Conservation (phyloP, 2,797 vertebrate species). For the Enteromius treurensis region DNA sequence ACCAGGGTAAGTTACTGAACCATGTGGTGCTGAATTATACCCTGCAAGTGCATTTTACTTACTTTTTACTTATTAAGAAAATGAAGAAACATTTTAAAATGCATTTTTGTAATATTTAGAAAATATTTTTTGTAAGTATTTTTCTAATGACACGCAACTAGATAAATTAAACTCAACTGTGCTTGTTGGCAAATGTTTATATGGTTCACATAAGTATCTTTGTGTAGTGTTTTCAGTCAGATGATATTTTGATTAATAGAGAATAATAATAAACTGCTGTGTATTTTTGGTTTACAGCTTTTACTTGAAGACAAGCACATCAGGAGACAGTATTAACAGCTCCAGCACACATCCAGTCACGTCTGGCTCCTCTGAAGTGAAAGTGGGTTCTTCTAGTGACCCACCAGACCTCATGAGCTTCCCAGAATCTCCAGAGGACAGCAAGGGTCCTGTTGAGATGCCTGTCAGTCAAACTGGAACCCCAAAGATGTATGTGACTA, state of each 20-base stretch:
- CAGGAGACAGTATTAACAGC: slow-evolving; percentile 94
- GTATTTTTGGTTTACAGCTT: slow-evolving; percentile 76
- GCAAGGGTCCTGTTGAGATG: slow-evolving; percentile 68
- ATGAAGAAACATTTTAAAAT: not conserved
- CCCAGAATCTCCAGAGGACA: slow-evolving; percentile 71
- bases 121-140: not conserved
- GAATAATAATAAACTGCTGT: not conserved
- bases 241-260: slow-evolving; percentile 1
- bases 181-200: not conserved
- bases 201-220: not conserved
- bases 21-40: not conserved
- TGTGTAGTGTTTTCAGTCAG: not conserved
- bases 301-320: slow-evolving; percentile 91
- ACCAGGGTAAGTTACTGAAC: slow-evolving; percentile 77
- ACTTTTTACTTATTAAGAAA: not conserved
- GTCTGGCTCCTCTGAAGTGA: slow-evolving; percentile 77
- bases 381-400: slow-evolving; percentile 66
- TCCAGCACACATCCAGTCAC: slow-evolving; percentile 77
- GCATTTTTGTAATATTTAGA: not conserved
- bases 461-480: slow-evolving; percentile 68
- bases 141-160: not conserved
- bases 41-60: not conserved
- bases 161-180: not conserved
- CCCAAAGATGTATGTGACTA: slow-evolving; percentile 78
- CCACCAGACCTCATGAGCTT: slow-evolving; percentile 80